These are phyloP conservation scores for Sebastes schlegelii DNA, from an alignment of 2,113 vertebrate genomes.

Conservation along the genomic window DNA sequence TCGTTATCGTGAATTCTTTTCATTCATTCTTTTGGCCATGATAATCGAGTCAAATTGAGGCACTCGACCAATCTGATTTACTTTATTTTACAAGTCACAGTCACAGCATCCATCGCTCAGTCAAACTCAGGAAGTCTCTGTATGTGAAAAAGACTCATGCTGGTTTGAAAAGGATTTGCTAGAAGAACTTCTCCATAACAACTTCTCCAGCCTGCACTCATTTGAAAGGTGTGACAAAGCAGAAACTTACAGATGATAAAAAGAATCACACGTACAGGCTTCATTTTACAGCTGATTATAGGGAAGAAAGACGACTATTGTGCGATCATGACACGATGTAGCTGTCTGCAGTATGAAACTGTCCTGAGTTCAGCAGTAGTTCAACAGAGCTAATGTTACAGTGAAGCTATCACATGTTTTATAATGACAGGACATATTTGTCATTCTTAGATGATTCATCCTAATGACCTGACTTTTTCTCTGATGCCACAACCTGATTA, in stretches of 20 bases:
- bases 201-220: neutral
- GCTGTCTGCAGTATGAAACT: neutral
- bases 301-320: neutral
- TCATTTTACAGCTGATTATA: constrained; percentile 9
- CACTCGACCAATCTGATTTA: neutral
- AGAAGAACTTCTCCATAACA: constrained; percentile 11
- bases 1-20: too few species aligned
- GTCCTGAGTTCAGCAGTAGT: neutral
- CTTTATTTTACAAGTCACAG: neutral
- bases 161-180: neutral
- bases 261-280: constrained; percentile 1
- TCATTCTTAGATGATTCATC: too few species aligned
- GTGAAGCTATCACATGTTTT: neutral
- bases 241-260: neutral
- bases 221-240: constrained; percentile 10
- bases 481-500: too few species aligned
- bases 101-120: neutral
- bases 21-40: too few species aligned
- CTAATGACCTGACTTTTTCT: too few species aligned
- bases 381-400: too few species aligned
- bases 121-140: neutral
- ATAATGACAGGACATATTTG: too few species aligned
- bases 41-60: neutral
- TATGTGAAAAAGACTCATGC: neutral
- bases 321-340: neutral